Percentiles rank a stretch among this genome's conserved stretches.
phyloP scores from a whole-genome alignment of 2,797 vertebrate genomes.

The Halcyon smyrnensis region DNA sequence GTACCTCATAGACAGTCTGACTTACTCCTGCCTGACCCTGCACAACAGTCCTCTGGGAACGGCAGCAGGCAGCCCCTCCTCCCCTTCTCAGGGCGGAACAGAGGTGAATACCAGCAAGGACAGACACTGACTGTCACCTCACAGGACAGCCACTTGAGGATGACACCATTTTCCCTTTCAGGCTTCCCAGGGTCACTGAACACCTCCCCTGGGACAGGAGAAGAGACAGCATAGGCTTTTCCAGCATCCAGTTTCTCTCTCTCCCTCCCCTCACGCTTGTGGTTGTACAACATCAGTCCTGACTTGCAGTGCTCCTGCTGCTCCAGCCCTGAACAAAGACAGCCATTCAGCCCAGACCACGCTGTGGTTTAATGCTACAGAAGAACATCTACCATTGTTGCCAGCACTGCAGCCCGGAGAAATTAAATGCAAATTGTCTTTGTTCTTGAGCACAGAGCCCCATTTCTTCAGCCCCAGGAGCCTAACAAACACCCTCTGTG shows the following conservation, averaged over 20 bases:
- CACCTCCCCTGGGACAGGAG: neutral
- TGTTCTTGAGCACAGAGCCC: neutral
- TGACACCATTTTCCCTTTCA: neutral
- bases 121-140: neutral
- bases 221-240: neutral
- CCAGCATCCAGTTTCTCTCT: neutral
- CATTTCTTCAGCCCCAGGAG: slow-evolving; percentile 25
- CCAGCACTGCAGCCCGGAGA: slow-evolving; percentile 9
- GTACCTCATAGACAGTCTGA: no score
- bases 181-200: neutral
- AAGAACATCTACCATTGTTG: slow-evolving; percentile 40
- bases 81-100: neutral
- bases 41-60: rapidly evolving
- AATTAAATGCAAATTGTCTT: slow-evolving; percentile 52
- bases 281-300: neutral
- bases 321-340: slow-evolving; percentile 14
- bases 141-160: neutral
- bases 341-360: neutral
- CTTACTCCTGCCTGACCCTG: neutral
- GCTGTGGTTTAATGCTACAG: neutral
- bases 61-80: neutral
- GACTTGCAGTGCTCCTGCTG: neutral
- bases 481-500: slow-evolving; percentile 33
- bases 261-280: rapidly evolving
- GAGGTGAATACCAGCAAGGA: rapidly evolving